phyloP scores from a whole-genome alignment of 2,797 vertebrate species.

The Sylvia borin region DNA sequence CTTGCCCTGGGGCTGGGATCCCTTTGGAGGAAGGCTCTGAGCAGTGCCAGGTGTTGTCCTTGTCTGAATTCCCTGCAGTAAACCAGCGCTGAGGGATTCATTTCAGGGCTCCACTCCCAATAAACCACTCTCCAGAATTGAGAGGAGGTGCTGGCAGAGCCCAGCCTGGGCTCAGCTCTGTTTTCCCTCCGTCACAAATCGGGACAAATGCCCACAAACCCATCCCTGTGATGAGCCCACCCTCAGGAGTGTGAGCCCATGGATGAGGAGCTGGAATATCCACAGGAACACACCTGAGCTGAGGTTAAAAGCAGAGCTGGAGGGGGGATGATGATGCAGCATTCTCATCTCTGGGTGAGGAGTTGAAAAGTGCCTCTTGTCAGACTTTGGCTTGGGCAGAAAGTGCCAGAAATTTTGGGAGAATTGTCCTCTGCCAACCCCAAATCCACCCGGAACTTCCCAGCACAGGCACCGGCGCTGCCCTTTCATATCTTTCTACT shows the following conservation, averaged over 20 bases:
- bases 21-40: neutral
- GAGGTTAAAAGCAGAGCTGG: fast-evolving
- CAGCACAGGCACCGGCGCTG: fast-evolving
- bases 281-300: neutral
- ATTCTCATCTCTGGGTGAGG: neutral
- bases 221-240: neutral
- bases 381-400: neutral
- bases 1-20: neutral
- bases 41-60: neutral
- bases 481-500: neutral
- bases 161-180: neutral
- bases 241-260: fast-evolving
- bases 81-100: neutral
- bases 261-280: neutral
- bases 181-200: fast-evolving
- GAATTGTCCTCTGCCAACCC: neutral
- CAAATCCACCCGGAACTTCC: neutral
- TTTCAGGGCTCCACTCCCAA: neutral
- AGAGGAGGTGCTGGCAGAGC: neutral
- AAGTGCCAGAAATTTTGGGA: neutral
- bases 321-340: neutral
- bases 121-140: neutral
- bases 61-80: neutral
- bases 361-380: neutral
- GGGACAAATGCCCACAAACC: neutral